phyloP scores from a whole-genome alignment of 37 sponge, comb jelly and placozoan genomes.

The Tethya wilhelma region DNA sequence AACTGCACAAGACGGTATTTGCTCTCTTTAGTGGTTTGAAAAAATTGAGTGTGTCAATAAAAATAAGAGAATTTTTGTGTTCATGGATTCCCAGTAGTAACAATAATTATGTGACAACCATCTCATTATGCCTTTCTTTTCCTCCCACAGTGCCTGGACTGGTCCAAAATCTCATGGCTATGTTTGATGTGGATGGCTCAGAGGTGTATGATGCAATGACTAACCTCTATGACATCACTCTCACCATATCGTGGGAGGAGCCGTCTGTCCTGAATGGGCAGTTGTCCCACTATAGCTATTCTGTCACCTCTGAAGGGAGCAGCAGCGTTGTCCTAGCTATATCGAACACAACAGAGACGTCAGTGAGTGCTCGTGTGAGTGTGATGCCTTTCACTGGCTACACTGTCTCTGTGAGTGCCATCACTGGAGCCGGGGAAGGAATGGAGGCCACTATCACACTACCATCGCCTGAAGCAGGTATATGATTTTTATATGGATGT shows the following conservation, averaged over 20 bases:
- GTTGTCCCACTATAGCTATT: background rate
- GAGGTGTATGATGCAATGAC: background rate
- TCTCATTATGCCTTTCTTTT: background rate
- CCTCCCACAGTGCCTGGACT: conserved; percentile 14
- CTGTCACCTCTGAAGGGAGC: background rate
- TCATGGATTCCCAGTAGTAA: no score
- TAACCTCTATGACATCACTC: background rate
- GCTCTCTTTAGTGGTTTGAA: no score
- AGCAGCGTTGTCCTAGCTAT: background rate
- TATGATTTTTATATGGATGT: no score
- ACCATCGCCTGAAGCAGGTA: conserved; percentile 42
- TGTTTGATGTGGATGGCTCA: background rate
- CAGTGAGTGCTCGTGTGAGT: background rate
- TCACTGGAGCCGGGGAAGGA: conserved; percentile 18
- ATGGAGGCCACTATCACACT: background rate
- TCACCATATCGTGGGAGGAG: conserved; percentile 24
- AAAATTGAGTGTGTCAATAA: no score
- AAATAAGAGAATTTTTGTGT: no score
- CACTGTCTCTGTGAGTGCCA: conserved; percentile 28
- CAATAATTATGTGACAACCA: background rate
- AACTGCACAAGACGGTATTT: no score
- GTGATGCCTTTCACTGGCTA: conserved; percentile 46
- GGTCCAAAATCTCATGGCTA: background rate
- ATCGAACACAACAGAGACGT: background rate
- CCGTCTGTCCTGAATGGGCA: conserved; percentile 47